Evolutionary conservation across 2,888 invertebrate species (phyloP).

Genomic region (Neocrepidodera transversa): DNA sequence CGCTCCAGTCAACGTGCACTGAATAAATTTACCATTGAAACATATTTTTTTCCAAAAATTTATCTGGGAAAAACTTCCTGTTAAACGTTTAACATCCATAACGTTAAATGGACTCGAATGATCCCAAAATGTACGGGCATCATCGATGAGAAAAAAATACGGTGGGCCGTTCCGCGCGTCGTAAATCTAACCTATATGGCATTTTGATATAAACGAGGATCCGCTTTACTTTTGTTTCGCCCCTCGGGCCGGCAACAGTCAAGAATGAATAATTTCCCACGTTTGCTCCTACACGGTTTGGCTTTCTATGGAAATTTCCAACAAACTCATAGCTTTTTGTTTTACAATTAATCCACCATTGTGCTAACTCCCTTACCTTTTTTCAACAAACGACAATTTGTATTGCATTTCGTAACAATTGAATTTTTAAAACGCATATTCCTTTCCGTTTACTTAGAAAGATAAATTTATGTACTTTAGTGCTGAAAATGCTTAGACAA

Average conservation of each 20-base stretch:
- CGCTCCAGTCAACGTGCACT: too few species aligned
- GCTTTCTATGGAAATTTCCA: conserved; percentile 37
- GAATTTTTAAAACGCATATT: background rate
- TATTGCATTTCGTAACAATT: background rate
- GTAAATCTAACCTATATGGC: conserved; percentile 38
- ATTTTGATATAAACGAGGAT: conserved; percentile 39
- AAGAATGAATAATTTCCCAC: conserved; percentile 40
- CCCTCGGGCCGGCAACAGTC: conserved; percentile 36
- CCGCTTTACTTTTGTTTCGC: conserved; percentile 40
- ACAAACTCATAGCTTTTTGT: conserved; percentile 38
- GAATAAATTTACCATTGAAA: background rate
- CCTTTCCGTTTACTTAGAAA: too few species aligned
- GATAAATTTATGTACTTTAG: too few species aligned
- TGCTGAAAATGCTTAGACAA: too few species aligned
- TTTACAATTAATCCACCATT: conserved; percentile 37
- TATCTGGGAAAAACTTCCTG: conserved; percentile 2
- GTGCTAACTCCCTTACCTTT: conserved; percentile 2
- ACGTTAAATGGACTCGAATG: conserved; percentile 27
- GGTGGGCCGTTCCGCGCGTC: conserved; percentile 22
- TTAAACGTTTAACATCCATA: conserved; percentile 14
- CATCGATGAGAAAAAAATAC: conserved; percentile 26
- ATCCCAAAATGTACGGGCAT: conserved; percentile 19
- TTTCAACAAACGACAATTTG: background rate
- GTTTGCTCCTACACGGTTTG: conserved; percentile 37
- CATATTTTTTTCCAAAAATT: background rate